Base-by-base conservation (phyloP, 2,888 invertebrate species). In the Ophion slaviceki region DNA sequence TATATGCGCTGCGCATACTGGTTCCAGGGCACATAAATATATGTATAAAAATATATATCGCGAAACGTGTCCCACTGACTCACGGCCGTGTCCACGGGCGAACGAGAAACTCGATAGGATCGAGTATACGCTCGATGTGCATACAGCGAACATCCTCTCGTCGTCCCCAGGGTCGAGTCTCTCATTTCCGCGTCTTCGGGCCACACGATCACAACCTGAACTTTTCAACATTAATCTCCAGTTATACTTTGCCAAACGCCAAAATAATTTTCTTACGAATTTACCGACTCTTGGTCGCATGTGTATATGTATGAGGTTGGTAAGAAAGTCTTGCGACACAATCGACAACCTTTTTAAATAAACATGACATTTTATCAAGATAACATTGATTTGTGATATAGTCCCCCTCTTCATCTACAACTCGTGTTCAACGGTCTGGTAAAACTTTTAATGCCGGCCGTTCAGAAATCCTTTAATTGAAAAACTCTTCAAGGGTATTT, bases 41-140 rank as follows among this genome's bases (percentile, higher is more conserved):
- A 47, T 61, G 45, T 66, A 17, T 24, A 36, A n/a, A 61, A 62
- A 71, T 64, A 64, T 53, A 77, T 32, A 28, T 77, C 61, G 24
- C 61, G 24, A 28, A 79, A 64, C 74, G 57, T 53, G 85, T 82
- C 62, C 76, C 66, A 32, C 40, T 85, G 82, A 85, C 71, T 80
- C 82, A 82, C 32, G 80, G 72, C 72, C 71, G 82, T 75, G 67
- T 77, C 62, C 62, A 62, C 36, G 57, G 71, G 62, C 53, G 53
- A 72, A 76, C 32, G 85, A 53, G 53, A 68, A 85, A 85, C 82
- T 76, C 76, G 85, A 85, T 85, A 85, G 82, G 82, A 82, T 79
- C 79, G 66, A 74, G 61, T 85, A 74, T n/a, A 36, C 67, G n/a
- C 64, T 59, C 67, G 85, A 68, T 28, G 68, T 71, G 79, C 71